Evolutionary conservation across 2,888 invertebrate genomes (phyloP).

Genomic region (Drosophila anomalata): DNA sequence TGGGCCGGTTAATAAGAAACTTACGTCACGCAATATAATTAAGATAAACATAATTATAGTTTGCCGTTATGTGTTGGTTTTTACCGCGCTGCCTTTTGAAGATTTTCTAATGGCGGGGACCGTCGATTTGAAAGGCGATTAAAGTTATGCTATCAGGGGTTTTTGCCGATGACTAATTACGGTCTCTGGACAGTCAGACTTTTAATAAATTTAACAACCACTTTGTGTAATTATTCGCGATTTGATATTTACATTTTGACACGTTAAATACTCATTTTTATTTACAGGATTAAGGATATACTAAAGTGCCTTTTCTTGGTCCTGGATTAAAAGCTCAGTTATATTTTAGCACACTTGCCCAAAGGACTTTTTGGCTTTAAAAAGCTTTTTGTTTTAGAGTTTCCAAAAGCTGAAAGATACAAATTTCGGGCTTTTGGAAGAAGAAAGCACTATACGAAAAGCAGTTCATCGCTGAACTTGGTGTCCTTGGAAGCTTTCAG

Average conservation of each 20-base stretch:
- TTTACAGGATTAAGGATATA: neutral
- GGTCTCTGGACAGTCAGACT: neutral
- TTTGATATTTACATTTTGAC: neutral
- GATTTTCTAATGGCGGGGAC: constrained; percentile 43
- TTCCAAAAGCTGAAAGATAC: neutral
- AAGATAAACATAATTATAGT: constrained; percentile 80
- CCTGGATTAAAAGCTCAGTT: neutral
- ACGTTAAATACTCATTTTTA: neutral
- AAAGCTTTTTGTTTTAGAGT: neutral
- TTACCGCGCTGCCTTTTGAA: constrained; percentile 30
- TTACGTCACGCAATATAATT: constrained; percentile 77
- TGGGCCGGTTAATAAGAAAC: constrained; percentile 71
- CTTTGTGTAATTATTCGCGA: neutral
- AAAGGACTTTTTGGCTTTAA: neutral
- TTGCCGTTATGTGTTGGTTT: constrained; percentile 54
- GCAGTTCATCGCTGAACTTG: neutral
- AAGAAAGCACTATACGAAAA: neutral
- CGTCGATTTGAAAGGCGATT: constrained; percentile 36
- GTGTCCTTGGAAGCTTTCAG: neutral
- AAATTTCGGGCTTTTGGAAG: neutral
- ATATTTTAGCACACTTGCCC: neutral
- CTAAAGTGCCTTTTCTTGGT: neutral
- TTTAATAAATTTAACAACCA: constrained; percentile 2
- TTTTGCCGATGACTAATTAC: constrained; percentile 6
- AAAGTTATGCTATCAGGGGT: constrained; percentile 43